These are phyloP conservation scores for Eupithecia exiguata DNA, from an alignment of 2,888 invertebrate species.

Conservation along the genomic window DNA sequence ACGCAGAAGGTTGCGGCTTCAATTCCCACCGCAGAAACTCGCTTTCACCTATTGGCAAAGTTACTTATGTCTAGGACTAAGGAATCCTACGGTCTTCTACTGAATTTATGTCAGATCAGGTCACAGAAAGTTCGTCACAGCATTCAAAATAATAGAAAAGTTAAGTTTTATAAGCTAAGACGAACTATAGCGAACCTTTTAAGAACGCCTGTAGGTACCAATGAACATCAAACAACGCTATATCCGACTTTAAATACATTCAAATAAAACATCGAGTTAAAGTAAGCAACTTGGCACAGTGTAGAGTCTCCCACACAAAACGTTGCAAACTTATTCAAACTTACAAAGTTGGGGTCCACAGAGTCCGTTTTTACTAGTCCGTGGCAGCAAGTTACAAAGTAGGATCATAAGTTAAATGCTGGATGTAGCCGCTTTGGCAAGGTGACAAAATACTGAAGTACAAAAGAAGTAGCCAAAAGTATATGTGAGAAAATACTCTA, in stretches of 20 bases:
- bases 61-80: not conserved
- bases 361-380: not conserved
- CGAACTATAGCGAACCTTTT: not conserved
- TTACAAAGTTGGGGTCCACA: not conserved
- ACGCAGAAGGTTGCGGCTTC: not conserved
- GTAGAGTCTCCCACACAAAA: not conserved
- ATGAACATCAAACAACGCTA: not conserved
- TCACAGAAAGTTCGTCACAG: not conserved
- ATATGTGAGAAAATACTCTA: constrained; percentile 7
- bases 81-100: not conserved
- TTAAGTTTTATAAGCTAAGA: not conserved
- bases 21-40: not conserved
- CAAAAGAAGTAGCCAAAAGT: constrained; percentile 10
- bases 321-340: not conserved
- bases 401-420: constrained; percentile 35
- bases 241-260: not conserved
- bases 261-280: not conserved
- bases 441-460: constrained; percentile 33
- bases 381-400: constrained; percentile 23
- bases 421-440: constrained; percentile 39
- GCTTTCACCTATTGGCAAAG: not conserved
- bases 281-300: constrained; percentile 4
- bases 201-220: not conserved
- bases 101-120: not conserved
- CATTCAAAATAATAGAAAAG: not conserved